These are phyloP conservation scores for Otolemur crassicaudatus DNA, from an alignment of 2,797 vertebrate genomes.

Conservation along the genomic window DNA sequence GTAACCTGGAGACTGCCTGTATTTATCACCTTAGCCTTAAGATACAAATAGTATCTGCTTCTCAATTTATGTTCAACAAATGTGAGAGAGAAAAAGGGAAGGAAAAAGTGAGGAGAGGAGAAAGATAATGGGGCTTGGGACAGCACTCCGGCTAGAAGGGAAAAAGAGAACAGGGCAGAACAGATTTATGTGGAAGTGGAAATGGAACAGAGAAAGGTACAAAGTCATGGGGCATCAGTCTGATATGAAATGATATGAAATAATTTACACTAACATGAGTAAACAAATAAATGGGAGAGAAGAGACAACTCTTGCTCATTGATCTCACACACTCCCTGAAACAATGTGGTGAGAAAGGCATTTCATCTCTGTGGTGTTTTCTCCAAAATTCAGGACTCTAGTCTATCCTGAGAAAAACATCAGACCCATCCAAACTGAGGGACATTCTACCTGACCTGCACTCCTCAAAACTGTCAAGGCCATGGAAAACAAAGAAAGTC, in stretches of 20 bases:
- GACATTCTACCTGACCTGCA: background rate
- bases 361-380: background rate
- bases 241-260: background rate
- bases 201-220: slow-evolving; percentile 1
- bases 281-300: slow-evolving; percentile 3
- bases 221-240: background rate
- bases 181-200: background rate
- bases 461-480: background rate
- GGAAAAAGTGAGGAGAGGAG: background rate
- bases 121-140: background rate
- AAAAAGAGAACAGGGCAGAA: background rate
- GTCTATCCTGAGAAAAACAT: background rate
- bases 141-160: too few species aligned
- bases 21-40: background rate
- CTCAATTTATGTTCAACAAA: background rate
- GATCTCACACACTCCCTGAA: background rate
- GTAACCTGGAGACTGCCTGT: too few species aligned
- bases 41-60: background rate
- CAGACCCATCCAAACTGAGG: background rate
- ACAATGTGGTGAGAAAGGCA: background rate
- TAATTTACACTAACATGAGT: background rate
- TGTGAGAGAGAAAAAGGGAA: background rate
- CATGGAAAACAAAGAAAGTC: background rate
- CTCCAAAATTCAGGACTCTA: background rate
- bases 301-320: background rate